These are phyloP conservation scores for Carassius auratus DNA, from an alignment of 2,113 vertebrate species.

Conservation along the genomic window DNA sequence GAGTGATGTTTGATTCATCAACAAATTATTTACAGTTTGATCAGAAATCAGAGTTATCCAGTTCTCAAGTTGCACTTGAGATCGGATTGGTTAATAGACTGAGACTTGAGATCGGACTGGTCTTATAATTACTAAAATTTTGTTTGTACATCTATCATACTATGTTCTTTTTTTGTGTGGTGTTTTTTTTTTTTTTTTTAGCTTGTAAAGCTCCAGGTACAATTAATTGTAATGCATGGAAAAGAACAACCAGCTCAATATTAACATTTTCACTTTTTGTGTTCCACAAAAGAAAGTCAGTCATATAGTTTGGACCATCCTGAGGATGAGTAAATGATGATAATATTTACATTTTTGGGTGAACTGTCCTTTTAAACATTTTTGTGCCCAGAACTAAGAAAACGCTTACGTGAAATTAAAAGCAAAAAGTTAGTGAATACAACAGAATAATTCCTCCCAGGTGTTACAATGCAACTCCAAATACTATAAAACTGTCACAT, in stretches of 20 bases:
- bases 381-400: neutral
- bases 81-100: neutral
- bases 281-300: neutral
- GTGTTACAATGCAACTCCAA: constrained; percentile 25
- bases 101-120: neutral
- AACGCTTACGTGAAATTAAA: neutral
- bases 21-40: neutral
- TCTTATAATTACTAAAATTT: neutral
- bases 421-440: neutral
- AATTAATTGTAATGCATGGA: neutral
- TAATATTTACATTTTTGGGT: neutral
- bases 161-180: too few species aligned
- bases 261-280: neutral
- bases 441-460: constrained; percentile 11
- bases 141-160: neutral
- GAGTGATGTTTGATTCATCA: neutral
- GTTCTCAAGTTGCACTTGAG: neutral
- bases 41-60: neutral
- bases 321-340: neutral
- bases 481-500: neutral
- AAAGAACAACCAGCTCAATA: neutral
- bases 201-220: too few species aligned
- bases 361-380: constrained; percentile 1
- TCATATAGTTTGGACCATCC: neutral
- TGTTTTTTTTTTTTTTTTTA: too few species aligned